Evolutionary conservation across 2,888 invertebrate species (phyloP).

Genomic region (Ellobium chinense): DNA sequence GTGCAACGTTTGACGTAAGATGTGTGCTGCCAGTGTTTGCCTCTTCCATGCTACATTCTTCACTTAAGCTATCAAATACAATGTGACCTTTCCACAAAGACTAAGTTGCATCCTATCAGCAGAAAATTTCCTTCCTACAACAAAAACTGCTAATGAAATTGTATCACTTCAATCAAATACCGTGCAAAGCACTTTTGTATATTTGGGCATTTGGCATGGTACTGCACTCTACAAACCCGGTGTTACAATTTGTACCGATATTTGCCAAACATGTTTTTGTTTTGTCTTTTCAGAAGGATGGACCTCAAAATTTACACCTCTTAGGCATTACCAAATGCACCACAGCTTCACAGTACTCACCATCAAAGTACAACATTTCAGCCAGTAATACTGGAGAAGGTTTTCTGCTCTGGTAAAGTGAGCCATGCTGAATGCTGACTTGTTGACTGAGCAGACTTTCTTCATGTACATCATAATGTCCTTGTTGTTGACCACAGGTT

Average conservation of each 20-base stretch:
- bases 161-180: too few relatives aligned
- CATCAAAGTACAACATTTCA: constrained; percentile 62
- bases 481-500: constrained; percentile 52
- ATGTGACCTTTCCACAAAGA: background rate
- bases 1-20: background rate
- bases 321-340: too few relatives aligned
- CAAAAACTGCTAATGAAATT: too few relatives aligned
- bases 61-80: background rate
- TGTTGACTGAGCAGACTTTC: constrained; percentile 56
- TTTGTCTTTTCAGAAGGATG: too few relatives aligned
- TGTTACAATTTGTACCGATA: too few relatives aligned
- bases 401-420: constrained; percentile 76
- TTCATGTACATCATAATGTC: constrained; percentile 68
- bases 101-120: background rate
- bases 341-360: too few relatives aligned
- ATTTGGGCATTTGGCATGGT: too few relatives aligned
- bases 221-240: too few relatives aligned
- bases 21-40: too few relatives aligned
- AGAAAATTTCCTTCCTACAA: background rate
- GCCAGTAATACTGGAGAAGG: constrained; percentile 67
- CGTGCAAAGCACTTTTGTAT: too few relatives aligned
- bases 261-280: too few relatives aligned
- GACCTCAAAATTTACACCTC: too few relatives aligned
- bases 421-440: constrained; percentile 53
- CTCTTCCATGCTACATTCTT: background rate